These are phyloP conservation scores for Propithecus deckenii DNA, from an alignment of 2,797 vertebrate genomes.

Conservation along the genomic window DNA sequence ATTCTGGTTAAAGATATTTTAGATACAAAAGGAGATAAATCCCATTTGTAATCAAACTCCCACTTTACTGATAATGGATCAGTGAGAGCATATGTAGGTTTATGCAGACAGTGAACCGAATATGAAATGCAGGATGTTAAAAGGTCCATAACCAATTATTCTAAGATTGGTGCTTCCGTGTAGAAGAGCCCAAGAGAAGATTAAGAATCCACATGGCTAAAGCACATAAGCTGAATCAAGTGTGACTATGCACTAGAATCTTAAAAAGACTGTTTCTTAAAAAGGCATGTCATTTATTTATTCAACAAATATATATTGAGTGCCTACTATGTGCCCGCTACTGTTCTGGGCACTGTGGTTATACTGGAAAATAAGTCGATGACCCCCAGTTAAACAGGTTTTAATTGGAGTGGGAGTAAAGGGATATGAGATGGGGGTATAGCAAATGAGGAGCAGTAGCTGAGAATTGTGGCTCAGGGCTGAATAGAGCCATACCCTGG, in stretches of 20 bases:
- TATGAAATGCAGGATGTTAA: slow-evolving; percentile 42
- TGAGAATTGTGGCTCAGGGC: neutral
- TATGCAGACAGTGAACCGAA: neutral
- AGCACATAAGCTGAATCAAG: neutral
- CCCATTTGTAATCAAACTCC: neutral
- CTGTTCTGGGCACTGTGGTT: neutral
- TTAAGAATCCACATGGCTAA: slow-evolving; percentile 9
- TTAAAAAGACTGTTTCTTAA: slow-evolving; percentile 11
- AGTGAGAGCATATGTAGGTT: neutral
- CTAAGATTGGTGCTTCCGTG: slow-evolving; percentile 8
- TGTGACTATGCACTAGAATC: neutral
- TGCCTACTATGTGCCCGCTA: neutral
- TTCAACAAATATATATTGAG: neutral
- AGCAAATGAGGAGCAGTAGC: neutral
- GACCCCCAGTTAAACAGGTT: neutral
- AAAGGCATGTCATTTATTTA: neutral
- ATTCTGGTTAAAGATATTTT: neutral
- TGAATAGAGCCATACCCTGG: neutral
- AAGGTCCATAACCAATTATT: slow-evolving; percentile 46
- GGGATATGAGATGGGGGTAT: neutral
- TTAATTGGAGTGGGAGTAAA: neutral
- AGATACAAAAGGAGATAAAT: neutral
- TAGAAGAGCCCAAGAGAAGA: slow-evolving; percentile 4
- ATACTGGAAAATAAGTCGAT: neutral
- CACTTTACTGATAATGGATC: neutral